Evolutionary conservation across 2,113 vertebrate species (phyloP).

Genomic region (Pardalotus punctatus): DNA sequence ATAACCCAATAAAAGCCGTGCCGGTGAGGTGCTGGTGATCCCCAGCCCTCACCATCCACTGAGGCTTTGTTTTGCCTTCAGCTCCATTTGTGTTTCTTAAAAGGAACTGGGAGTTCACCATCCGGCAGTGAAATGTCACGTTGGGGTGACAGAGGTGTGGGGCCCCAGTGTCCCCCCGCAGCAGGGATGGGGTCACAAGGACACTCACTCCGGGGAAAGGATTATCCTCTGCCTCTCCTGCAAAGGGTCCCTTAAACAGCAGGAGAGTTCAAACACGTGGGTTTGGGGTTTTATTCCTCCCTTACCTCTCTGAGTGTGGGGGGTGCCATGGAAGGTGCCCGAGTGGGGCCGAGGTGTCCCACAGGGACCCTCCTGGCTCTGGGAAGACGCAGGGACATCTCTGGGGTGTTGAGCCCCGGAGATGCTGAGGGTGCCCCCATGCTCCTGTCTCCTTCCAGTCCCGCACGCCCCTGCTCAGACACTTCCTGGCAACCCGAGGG

Average conservation of each 20-base stretch:
- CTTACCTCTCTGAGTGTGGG: background rate
- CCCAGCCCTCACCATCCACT: background rate
- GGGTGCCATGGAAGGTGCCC: background rate
- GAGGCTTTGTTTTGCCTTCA: background rate
- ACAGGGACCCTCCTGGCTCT: background rate
- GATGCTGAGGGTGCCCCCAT: background rate
- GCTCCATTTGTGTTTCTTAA: background rate
- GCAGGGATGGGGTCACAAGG: background rate
- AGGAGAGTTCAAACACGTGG: background rate
- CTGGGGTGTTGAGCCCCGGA: accelerated
- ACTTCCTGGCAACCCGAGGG: background rate
- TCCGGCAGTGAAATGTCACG: background rate
- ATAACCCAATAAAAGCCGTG: background rate
- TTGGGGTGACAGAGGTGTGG: background rate
- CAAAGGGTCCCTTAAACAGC: accelerated
- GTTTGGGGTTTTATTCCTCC: too few species aligned
- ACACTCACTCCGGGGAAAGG: accelerated
- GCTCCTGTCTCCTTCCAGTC: too few species aligned
- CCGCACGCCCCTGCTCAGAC: background rate
- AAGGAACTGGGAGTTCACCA: background rate
- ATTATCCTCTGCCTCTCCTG: background rate
- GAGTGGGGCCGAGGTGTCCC: background rate
- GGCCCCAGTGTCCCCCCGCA: background rate
- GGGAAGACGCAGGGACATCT: background rate
- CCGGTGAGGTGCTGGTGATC: background rate